Percentiles rank a stretch among this genome's conserved stretches.
Evolutionary conservation across 2,888 invertebrate genomes (phyloP).

Genomic region (Glaucopsyche alexis): DNA sequence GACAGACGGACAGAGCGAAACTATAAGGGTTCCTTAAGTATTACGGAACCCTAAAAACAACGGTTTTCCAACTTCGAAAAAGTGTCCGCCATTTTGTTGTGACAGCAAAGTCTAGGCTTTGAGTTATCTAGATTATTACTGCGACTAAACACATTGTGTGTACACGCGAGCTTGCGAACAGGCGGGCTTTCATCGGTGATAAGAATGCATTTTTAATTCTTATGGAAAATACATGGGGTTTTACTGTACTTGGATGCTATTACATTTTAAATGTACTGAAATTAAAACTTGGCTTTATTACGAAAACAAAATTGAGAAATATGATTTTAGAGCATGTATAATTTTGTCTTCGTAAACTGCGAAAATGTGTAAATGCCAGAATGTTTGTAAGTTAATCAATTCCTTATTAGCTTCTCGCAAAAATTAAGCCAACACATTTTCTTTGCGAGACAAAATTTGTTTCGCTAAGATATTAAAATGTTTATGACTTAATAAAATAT

Average conservation of each 20-base stretch:
- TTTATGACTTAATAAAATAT: constrained; percentile 26
- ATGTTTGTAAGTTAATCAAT: not conserved
- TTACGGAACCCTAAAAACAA: too few relatives aligned
- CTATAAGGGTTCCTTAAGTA: too few relatives aligned
- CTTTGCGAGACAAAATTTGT: not conserved
- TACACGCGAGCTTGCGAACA: constrained; percentile 30
- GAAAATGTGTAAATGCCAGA: not conserved
- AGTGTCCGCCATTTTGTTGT: constrained; percentile 33
- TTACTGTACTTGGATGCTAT: not conserved
- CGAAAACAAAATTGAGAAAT: too few relatives aligned
- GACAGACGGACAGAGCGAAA: too few relatives aligned
- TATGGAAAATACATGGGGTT: constrained; percentile 21
- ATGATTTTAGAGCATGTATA: too few relatives aligned
- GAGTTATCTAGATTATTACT: constrained; percentile 36
- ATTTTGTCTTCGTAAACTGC: too few relatives aligned
- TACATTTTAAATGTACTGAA: too few relatives aligned
- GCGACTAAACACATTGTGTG: constrained; percentile 27
- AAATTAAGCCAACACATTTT: not conserved
- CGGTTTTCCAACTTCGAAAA: constrained; percentile 23
- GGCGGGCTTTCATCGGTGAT: constrained; percentile 29
- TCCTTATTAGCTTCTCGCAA: not conserved
- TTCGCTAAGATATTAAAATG: constrained; percentile 17
- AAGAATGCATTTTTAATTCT: constrained; percentile 30
- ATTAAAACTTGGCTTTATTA: too few relatives aligned
- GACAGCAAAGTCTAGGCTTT: constrained; percentile 36